Evolutionary conservation across 2,888 invertebrate genomes (phyloP).

Genomic region (Physocephala rufipes): DNA sequence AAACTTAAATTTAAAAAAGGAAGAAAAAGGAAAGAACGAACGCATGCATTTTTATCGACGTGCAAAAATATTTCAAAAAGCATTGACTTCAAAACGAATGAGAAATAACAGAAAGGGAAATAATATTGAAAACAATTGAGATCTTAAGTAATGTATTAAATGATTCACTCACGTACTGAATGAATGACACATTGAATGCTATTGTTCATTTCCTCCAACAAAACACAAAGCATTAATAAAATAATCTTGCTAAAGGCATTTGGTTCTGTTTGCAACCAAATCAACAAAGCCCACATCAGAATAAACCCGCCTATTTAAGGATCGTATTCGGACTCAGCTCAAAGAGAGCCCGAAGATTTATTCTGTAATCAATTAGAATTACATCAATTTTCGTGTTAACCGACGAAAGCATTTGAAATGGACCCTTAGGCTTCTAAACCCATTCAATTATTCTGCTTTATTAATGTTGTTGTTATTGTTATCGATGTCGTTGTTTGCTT

Average conservation of each 20-base stretch:
- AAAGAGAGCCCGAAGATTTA: conserved; percentile 28
- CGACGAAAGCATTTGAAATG: no score
- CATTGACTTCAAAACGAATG: no score
- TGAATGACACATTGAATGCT: neutral
- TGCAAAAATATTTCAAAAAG: no score
- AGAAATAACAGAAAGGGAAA: neutral
- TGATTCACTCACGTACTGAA: neutral
- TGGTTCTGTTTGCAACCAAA: neutral
- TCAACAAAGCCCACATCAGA: neutral
- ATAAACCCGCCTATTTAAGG: neutral
- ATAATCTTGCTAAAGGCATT: neutral
- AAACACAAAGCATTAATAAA: conserved; percentile 11
- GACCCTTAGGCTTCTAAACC: conserved; percentile 29
- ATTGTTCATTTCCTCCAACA: neutral
- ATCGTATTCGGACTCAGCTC: neutral
- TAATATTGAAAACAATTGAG: neutral
- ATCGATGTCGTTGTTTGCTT: no score
- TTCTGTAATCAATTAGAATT: conserved; percentile 43
- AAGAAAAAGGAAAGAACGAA: no score
- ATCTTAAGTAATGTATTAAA: neutral
- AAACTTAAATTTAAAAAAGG: neutral
- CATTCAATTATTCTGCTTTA: neutral
- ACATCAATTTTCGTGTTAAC: conserved; percentile 40
- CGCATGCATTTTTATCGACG: no score
- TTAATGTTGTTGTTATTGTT: neutral